Base-by-base conservation (phyloP, 2,797 vertebrate species). In the Gypaetus barbatus region DNA sequence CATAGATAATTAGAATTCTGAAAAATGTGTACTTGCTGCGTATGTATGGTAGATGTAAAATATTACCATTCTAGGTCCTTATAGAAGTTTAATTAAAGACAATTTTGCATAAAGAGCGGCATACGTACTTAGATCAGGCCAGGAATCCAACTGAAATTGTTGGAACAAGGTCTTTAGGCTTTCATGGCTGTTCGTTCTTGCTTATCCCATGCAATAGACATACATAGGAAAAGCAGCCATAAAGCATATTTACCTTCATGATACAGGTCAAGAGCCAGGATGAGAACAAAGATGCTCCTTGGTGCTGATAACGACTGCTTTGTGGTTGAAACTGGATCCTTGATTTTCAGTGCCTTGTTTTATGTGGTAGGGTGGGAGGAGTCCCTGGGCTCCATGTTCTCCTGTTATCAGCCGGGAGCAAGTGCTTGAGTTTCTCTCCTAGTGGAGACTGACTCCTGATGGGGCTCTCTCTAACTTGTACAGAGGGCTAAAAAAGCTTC, bases 301-400 rank as follows among this genome's bases (percentile, higher is more conserved):
- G 56, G 83, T n/a, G 88, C 90, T 84, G 93, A 87, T 96, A 97
- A 79, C 6, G 23, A 48, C 25, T 35, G 88, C 49, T 82, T 46
- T 73, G 92, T 87, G 95, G 90, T 3, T 95, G 95, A 92, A 95
- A 96, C 90, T 92, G 92, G 77, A 70, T 90, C 86, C 66, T n/a
- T 19, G 83, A 87, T 76, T 80, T 35, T 89, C 71, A 66, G 71
- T 27, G 63, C 46, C 54, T 10, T 37, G 69, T 86, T 95, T 94
- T 7, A 81, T 94, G 96, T 81, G 93, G 85, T n/a, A 4, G 17
- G 58, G n/a, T 9, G 60, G 89, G 88, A 93, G 88, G 60, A 84
- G 78, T 9, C 80, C 85, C 77, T 37, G 63, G 28, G 49, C 76
- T 86, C 65, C 65, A 4, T 3, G 9, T 37, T 37, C 57, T 56